These are phyloP conservation scores for Gasterosteus nipponicus DNA, from an alignment of 2,113 vertebrate species.

Conservation along the genomic window DNA sequence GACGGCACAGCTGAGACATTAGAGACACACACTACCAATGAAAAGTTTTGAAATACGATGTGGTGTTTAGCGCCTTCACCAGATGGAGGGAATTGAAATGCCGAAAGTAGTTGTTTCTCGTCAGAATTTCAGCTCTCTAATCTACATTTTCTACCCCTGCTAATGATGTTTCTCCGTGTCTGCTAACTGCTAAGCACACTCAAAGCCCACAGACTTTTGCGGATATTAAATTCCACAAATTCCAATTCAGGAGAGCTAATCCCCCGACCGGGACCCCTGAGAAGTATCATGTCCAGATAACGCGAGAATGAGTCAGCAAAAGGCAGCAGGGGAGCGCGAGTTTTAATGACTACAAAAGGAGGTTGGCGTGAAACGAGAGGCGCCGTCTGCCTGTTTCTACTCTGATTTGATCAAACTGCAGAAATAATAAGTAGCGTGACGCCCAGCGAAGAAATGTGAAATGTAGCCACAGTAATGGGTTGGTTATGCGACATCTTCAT, in stretches of 20 bases:
- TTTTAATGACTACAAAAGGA: conserved; percentile 24
- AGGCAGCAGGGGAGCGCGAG: conserved; percentile 23
- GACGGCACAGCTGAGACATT: conserved; percentile 41
- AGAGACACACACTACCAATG: conserved; percentile 29
- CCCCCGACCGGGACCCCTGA: conserved; percentile 33
- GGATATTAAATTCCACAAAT: conserved; percentile 71
- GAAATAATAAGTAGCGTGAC: not conserved
- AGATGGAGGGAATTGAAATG: conserved; percentile 43
- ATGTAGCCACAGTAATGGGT: not conserved
- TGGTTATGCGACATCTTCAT: conserved; percentile 1
- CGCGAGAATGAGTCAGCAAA: conserved; percentile 48
- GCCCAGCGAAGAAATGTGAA: conserved; percentile 8
- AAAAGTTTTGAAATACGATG: conserved; percentile 33
- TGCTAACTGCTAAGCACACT: conserved; percentile 22
- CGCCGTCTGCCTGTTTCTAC: not conserved
- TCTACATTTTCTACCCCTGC: conserved; percentile 34
- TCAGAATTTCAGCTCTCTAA: conserved; percentile 41
- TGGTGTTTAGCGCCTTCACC: conserved; percentile 34
- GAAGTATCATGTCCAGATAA: conserved; percentile 42
- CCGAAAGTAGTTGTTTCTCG: conserved; percentile 32
- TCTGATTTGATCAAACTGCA: not conserved
- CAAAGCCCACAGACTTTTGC: conserved; percentile 35
- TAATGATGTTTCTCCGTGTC: conserved; percentile 33
- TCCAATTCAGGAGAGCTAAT: conserved; percentile 48
- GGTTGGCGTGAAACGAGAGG: conserved; percentile 3